A percentile compares a stretch with the other conserved stretches of the same genome.
Evolutionary conservation across 2,888 invertebrate genomes (phyloP).

Genomic region (Plagodis pulveraria): DNA sequence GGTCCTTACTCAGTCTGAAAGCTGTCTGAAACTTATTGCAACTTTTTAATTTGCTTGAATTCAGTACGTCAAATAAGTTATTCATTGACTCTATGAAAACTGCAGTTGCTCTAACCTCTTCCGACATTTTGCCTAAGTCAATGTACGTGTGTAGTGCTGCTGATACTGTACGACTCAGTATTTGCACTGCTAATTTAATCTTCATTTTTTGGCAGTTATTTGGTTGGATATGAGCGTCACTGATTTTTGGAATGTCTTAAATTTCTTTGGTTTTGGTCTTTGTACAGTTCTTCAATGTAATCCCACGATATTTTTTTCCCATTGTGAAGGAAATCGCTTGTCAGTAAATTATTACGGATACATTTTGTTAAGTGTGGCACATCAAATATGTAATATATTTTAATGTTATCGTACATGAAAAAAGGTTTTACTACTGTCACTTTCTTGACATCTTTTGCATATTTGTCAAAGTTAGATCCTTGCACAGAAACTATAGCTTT

Average conservation of each 20-base stretch:
- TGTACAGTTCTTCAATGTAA: slow-evolving; percentile 30
- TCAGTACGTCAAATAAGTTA: slow-evolving; percentile 34
- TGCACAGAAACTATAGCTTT: slow-evolving; percentile 42
- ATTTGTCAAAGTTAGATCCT: slow-evolving; percentile 41
- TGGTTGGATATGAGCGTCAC: slow-evolving; percentile 35
- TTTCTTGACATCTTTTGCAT: slow-evolving; percentile 36
- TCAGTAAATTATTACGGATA: slow-evolving; percentile 25
- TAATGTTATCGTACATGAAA: slow-evolving; percentile 23
- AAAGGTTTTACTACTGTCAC: slow-evolving; percentile 37
- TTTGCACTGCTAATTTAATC: slow-evolving; percentile 32
- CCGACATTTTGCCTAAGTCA: slow-evolving; percentile 17
- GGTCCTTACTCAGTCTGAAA: slow-evolving; percentile 6
- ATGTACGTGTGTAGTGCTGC: slow-evolving; percentile 28
- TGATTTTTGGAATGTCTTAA: slow-evolving; percentile 37
- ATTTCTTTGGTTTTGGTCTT: slow-evolving; percentile 23
- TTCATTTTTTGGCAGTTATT: slow-evolving; percentile 35
- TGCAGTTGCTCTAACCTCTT: slow-evolving; percentile 30
- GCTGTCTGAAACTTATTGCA: slow-evolving; percentile 26
- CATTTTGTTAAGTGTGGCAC: slow-evolving; percentile 37
- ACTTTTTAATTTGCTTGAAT: slow-evolving; percentile 24
- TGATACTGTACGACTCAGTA: slow-evolving; percentile 29
- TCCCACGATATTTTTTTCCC: slow-evolving; percentile 35
- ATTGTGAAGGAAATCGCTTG: slow-evolving; percentile 20
- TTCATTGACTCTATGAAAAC: slow-evolving; percentile 29
- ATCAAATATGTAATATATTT: slow-evolving; percentile 38